phyloP scores from a whole-genome alignment of 2,113 vertebrate genomes.

The Mus spicilegus region DNA sequence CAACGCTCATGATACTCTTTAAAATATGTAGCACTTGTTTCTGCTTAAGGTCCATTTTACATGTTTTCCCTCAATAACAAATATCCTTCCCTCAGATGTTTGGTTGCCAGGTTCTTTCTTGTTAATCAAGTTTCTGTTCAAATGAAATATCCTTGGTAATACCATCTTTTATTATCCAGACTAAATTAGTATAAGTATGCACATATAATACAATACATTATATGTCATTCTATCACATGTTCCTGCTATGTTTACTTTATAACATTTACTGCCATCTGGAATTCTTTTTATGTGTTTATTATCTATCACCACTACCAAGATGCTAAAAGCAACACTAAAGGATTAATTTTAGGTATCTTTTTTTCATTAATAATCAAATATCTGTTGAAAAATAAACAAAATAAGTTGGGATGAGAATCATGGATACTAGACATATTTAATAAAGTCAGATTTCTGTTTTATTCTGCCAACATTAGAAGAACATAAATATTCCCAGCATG shows the following conservation, averaged over 20 bases:
- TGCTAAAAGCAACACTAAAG: neutral
- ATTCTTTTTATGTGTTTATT: neutral
- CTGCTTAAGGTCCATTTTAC: conserved; percentile 10
- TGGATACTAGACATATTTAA: neutral
- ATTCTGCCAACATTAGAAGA: conserved; percentile 10
- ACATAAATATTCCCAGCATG: neutral
- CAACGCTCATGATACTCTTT: neutral
- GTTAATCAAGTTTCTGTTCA: neutral
- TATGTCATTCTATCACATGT: neutral
- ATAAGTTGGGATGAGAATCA: neutral
- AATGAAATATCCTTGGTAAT: neutral
- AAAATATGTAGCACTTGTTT: neutral
- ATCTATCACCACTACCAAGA: neutral
- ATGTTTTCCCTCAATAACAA: neutral
- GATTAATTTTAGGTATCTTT: neutral
- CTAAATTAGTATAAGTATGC: neutral
- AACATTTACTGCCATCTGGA: neutral
- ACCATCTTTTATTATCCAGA: neutral
- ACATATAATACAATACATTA: neutral
- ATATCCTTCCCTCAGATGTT: neutral
- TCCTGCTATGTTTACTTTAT: neutral
- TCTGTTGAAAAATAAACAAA: neutral
- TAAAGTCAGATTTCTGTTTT: neutral
- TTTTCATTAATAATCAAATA: neutral
- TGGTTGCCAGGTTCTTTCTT: neutral